Conservation (phyloP, 2,797 vertebrate genomes). For the Oophaga sylvatica region DNA sequence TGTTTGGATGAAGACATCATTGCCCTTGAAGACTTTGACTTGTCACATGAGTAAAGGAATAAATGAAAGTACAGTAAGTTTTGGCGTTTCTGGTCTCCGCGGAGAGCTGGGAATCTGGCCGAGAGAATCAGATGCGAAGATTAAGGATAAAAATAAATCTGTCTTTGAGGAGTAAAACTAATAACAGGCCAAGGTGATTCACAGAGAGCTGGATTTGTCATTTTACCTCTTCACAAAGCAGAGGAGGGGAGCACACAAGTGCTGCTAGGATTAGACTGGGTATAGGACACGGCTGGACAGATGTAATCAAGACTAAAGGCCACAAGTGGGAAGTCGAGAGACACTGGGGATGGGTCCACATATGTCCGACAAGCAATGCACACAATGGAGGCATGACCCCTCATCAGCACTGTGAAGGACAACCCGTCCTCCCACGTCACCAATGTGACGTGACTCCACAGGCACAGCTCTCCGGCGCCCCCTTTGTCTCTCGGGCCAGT, state of each 20-base stretch:
- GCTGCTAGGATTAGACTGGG: neutral
- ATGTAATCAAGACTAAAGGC: neutral
- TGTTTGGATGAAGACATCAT: neutral
- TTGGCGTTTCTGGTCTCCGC: neutral
- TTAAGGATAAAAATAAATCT: constrained; percentile 28
- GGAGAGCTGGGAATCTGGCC: constrained; percentile 1
- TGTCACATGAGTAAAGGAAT: neutral
- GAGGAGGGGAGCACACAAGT: neutral
- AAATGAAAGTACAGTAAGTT: neutral
- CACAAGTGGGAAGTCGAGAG: neutral
- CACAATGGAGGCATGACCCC: too few species aligned
- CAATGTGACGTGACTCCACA: too few species aligned
- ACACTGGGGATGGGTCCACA: too few species aligned
- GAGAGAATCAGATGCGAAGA: too few species aligned
- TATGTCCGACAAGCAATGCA: too few species aligned
- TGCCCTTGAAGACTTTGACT: neutral
- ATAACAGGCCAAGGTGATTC: neutral
- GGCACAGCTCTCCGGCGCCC: too few species aligned
- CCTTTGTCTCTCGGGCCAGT: too few species aligned
- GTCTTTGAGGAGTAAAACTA: neutral
- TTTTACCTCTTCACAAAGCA: neutral
- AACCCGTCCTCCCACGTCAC: too few species aligned
- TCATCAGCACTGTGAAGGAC: too few species aligned
- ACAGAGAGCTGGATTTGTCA: neutral
- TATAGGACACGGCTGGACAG: neutral